Evolutionary conservation across 2,797 vertebrate species (phyloP).

Genomic region (Hippoglossus hippoglossus): DNA sequence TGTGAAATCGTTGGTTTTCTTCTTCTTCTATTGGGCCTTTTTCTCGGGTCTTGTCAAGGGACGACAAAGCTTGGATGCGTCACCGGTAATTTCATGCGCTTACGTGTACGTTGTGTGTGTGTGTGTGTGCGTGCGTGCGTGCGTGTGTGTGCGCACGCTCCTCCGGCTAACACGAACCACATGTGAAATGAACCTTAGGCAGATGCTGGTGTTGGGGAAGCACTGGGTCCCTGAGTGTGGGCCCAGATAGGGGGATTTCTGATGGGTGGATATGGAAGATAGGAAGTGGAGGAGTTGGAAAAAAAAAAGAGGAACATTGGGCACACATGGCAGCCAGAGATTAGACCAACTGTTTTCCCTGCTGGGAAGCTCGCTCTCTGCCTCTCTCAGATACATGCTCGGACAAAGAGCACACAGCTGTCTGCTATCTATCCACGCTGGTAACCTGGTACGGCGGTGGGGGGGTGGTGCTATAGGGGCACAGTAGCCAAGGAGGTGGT

Average conservation of each 20-base stretch:
- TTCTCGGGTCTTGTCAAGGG: conserved; percentile 44
- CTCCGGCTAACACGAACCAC: conserved; percentile 71
- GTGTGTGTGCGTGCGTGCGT: conserved; percentile 27
- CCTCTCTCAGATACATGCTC: conserved; percentile 26
- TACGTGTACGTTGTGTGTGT: conserved; percentile 14
- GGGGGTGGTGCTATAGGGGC: conserved; percentile 25
- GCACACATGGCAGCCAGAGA: conserved; percentile 73
- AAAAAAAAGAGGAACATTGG: conserved; percentile 53
- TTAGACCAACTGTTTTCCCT: conserved; percentile 59
- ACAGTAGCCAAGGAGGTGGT: conserved; percentile 48
- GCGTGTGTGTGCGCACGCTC: conserved; percentile 20
- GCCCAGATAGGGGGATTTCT: conserved; percentile 54
- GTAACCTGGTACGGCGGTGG: conserved; percentile 35
- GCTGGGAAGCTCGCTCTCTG: conserved; percentile 34
- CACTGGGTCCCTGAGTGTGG: conserved; percentile 62
- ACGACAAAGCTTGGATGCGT: conserved; percentile 53
- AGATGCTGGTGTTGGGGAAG: conserved; percentile 58
- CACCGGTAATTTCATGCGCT: conserved; percentile 59
- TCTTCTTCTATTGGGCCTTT: conserved; percentile 20
- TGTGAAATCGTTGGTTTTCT: conserved; percentile 16
- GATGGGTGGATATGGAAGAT: conserved; percentile 55
- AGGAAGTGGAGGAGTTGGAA: conserved; percentile 55
- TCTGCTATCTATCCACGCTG: conserved; percentile 54
- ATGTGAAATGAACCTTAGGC: conserved; percentile 72
- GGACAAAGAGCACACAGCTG: conserved; percentile 65